phyloP scores from a whole-genome alignment of 2,888 invertebrate genomes.

The Zaprionus bogoriensis region DNA sequence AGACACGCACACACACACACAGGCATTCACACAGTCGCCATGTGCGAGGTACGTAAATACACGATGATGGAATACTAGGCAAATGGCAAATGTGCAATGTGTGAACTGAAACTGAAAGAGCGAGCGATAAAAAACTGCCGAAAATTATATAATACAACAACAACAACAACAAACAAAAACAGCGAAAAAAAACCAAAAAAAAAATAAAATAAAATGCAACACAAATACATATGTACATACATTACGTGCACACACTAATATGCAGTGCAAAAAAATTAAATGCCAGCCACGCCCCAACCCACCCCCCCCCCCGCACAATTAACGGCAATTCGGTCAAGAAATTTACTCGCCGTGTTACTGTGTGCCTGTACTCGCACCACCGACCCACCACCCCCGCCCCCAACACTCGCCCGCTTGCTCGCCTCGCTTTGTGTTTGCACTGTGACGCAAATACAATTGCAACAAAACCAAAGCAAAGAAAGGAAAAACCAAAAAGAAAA shows the following conservation, averaged over 20 bases:
- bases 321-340: conserved; percentile 19
- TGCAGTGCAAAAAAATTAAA: conserved; percentile 13
- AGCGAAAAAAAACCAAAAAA: not conserved
- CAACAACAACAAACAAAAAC: not conserved
- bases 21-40: conserved; percentile 17
- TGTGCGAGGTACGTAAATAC: conserved; percentile 42
- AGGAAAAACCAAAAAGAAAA: not conserved
- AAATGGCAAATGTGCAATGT: conserved; percentile 47
- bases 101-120: conserved; percentile 31
- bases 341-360: conserved; percentile 4
- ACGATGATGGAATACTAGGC: conserved; percentile 26
- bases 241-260: not conserved
- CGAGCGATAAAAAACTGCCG: conserved; percentile 19
- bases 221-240: no score
- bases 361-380: no score
- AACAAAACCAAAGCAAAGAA: conserved; percentile 9
- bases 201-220: conserved; percentile 6
- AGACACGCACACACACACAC: not conserved
- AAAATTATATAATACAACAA: conserved; percentile 27
- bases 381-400: no score
- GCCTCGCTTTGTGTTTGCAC: not conserved
- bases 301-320: conserved; percentile 23
- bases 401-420: no score
- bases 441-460: conserved; percentile 45
- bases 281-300: conserved; percentile 17